phyloP scores from a whole-genome alignment of 2,888 invertebrate species.

The Lasioglossum morio region DNA sequence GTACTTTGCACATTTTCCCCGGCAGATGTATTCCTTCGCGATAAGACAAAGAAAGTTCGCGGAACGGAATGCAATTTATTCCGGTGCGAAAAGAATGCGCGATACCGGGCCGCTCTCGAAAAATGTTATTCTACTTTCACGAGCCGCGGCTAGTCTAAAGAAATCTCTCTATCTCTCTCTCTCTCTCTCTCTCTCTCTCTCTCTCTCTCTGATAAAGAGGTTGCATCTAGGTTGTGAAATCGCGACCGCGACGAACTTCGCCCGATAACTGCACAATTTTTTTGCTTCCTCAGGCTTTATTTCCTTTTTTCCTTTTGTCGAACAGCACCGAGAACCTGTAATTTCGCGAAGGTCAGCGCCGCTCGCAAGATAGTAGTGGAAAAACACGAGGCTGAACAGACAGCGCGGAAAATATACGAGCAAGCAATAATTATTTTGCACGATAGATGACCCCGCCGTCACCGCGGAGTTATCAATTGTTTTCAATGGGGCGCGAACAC shows the following conservation, averaged over 20 bases:
- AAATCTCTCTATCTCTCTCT: no score
- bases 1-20: background rate
- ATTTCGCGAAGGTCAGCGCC: constrained; percentile 15
- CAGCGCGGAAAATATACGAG: constrained; percentile 35
- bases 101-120: background rate
- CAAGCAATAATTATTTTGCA: constrained; percentile 62
- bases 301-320: background rate
- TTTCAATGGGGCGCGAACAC: constrained; percentile 63
- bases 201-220: constrained; percentile 9
- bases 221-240: background rate
- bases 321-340: background rate
- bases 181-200: no score
- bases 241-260: background rate
- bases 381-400: constrained; percentile 50
- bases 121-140: constrained; percentile 13
- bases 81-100: background rate
- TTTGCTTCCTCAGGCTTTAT: background rate
- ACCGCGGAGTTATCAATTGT: constrained; percentile 71
- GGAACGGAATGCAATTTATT: constrained; percentile 2
- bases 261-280: background rate
- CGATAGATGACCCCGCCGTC: constrained; percentile 68
- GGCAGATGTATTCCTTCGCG: background rate
- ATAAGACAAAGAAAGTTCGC: background rate
- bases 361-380: constrained; percentile 42
- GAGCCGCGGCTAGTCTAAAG: background rate